These are phyloP conservation scores for Bos taurus DNA, from an alignment of 2,113 vertebrate species.

Conservation along the genomic window DNA sequence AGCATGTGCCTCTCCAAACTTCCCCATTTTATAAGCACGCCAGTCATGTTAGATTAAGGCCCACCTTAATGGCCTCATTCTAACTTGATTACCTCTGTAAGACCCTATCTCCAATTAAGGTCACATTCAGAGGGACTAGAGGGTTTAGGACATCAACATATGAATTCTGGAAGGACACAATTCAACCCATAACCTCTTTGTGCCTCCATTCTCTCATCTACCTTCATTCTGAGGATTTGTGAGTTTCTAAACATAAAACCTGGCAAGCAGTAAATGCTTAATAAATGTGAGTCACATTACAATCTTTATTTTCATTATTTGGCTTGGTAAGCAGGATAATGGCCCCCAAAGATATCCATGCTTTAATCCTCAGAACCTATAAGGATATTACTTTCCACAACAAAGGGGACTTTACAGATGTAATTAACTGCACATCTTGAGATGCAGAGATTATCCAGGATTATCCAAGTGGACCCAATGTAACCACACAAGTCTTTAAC, in stretches of 20 bases:
- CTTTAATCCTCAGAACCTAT: background rate
- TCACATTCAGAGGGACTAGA: background rate
- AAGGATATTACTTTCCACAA: background rate
- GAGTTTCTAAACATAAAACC: background rate
- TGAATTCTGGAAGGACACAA: background rate
- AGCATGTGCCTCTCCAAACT: background rate
- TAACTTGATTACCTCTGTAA: background rate
- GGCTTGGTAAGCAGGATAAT: background rate
- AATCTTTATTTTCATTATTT: background rate
- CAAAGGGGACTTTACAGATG: background rate
- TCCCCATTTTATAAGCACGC: background rate
- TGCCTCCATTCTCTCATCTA: background rate
- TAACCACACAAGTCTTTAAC: background rate
- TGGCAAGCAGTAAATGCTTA: background rate
- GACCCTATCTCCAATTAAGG: background rate
- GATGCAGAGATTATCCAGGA: background rate
- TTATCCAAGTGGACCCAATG: background rate
- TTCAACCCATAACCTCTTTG: background rate
- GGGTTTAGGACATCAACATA: background rate
- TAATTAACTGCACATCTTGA: background rate
- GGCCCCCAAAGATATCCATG: background rate
- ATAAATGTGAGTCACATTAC: rapidly evolving
- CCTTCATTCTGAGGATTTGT: background rate
- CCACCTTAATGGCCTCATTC: background rate
- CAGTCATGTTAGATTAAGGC: background rate